phyloP scores from a whole-genome alignment of 2,113 vertebrate species.

The Galeopterus variegatus region DNA sequence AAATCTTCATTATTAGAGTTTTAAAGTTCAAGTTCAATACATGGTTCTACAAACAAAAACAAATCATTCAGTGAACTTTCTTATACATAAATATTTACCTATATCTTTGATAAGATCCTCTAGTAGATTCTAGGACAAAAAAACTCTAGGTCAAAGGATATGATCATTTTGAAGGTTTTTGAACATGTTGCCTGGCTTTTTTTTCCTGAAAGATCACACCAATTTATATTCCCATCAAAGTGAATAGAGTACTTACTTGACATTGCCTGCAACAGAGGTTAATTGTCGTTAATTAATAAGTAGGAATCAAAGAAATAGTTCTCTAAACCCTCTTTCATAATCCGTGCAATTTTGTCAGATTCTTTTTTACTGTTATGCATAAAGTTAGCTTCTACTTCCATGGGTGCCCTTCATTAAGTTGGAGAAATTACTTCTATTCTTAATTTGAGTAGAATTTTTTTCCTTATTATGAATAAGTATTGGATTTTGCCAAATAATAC shows the following conservation, averaged over 20 bases:
- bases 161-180: conserved; percentile 38
- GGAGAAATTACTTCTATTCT: background rate
- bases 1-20: background rate
- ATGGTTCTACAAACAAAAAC: conserved; percentile 47
- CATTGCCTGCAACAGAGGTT: background rate
- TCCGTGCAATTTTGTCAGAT: background rate
- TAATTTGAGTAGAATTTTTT: background rate
- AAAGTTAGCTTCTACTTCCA: background rate
- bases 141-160: conserved; percentile 57
- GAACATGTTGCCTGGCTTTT: background rate
- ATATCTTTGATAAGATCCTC: conserved; percentile 71
- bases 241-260: background rate
- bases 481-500: background rate
- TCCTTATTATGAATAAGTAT: background rate
- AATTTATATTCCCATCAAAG: background rate
- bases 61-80: conserved; percentile 67
- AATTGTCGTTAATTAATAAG: conserved; percentile 21
- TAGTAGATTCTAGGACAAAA: conserved; percentile 41
- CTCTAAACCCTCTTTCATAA: background rate
- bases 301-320: background rate
- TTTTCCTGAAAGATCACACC: conserved; percentile 21
- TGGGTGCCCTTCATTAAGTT: background rate
- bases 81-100: conserved; percentile 79
- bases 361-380: background rate
- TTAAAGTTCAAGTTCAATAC: conserved; percentile 56